Conservation (phyloP, 2,888 invertebrate genomes). For the Dyspetes luteomarginatus region DNA sequence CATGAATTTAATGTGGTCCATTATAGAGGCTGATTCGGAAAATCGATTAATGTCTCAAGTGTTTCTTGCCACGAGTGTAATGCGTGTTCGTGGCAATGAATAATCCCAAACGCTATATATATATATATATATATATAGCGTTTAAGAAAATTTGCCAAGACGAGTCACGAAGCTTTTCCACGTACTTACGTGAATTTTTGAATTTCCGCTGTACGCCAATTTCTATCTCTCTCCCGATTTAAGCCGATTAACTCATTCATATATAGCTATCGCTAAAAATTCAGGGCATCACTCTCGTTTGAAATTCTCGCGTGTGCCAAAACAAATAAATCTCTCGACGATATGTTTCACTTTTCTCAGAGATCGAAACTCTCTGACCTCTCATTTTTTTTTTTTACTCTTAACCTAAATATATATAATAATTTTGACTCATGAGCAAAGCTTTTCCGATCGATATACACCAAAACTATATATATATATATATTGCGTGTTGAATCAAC, state of each 20-base stretch:
- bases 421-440: conserved; percentile 16
- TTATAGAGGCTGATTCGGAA: conserved; percentile 1
- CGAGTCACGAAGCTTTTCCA: conserved; percentile 16
- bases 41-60: conserved; percentile 43
- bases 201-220: conserved; percentile 28
- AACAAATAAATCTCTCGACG: conserved; percentile 50
- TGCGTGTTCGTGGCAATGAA: conserved; percentile 16
- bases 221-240: neutral
- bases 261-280: neutral
- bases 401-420: neutral
- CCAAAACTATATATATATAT: neutral
- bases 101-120: conserved; percentile 20
- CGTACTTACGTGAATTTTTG: conserved; percentile 24
- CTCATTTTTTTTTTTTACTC: neutral
- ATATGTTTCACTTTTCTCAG: neutral
- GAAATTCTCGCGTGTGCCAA: conserved; percentile 23
- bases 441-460: neutral
- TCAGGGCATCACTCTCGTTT: conserved; percentile 8
- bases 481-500: neutral
- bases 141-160: conserved; percentile 7
- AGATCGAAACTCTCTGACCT: conserved; percentile 20
- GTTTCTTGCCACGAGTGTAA: conserved; percentile 4
- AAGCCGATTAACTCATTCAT: neutral
- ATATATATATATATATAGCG: neutral
- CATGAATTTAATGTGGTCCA: neutral